Evolutionary conservation across 2,113 vertebrate species (phyloP), one percentile per base, ranked within the genome.

Genomic region (Eurystomus gularis): DNA sequence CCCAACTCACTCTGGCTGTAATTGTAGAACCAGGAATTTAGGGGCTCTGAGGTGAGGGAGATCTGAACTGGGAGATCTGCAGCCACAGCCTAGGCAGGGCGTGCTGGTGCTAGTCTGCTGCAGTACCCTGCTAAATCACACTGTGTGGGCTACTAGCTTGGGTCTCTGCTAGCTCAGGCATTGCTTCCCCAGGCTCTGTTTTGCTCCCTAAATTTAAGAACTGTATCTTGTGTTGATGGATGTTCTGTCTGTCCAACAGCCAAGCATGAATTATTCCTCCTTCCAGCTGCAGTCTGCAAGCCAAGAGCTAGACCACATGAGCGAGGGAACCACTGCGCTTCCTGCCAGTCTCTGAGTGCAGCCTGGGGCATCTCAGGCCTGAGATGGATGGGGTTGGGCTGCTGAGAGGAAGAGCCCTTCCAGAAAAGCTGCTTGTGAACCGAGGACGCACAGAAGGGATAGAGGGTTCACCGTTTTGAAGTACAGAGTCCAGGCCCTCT

Each of bases 361-460:
- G 95, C 96, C 90, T 71, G 88, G 93, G 93, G 92, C 93, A 93
- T 83, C 90, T 96, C 95, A 64, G 77, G 90, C 82, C 92, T 93
- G 76, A 40, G 61, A 81, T 78, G 95, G 95, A 93, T 88, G 58
- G 68, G 64, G 20, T 95, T 96, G 89, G 95, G 96, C 85, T 95
- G 90, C 20, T 77, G 88, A 94, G 92, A 93, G 95, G 88, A 79
- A 88, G 80, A 93, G 52, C 90, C 24, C 44, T 94, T 94, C 52
- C 95, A 94, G 83, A 86, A 82, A 57, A 94, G 62, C 80, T 90
- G 80, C 89, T 66, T 83, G 62, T 82, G 94, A 87, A 4, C 71
- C 28, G 76, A 48, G 31, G 7, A 13, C 13, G 65, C 60, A 13
- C 35, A 62, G 40, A 31, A 52, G n/a, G 46, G 82, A 5, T 3